These are phyloP conservation scores for Apoda limacodes DNA, from an alignment of 2,888 invertebrate genomes.

Conservation along the genomic window DNA sequence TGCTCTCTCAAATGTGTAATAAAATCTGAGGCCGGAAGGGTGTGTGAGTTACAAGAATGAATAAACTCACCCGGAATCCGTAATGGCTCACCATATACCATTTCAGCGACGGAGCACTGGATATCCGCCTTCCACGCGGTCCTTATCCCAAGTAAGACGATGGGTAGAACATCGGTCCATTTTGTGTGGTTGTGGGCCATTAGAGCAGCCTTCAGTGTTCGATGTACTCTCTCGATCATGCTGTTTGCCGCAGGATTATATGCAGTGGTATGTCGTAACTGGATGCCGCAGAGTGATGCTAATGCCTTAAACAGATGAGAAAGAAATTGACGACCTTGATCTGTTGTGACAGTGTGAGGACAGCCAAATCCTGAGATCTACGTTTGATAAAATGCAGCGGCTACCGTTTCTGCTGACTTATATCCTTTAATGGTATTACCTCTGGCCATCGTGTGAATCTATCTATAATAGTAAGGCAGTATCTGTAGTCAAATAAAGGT, in stretches of 20 bases:
- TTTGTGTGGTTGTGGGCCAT: neutral
- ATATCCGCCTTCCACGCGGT: slow-evolving; percentile 3
- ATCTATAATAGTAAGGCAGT: too few relatives aligned
- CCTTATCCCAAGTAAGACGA: slow-evolving; percentile 8
- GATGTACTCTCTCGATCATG: slow-evolving; percentile 4
- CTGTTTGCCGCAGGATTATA: slow-evolving; percentile 9
- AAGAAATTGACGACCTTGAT: slow-evolving; percentile 16
- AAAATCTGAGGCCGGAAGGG: too few relatives aligned
- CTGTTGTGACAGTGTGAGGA: slow-evolving; percentile 8
- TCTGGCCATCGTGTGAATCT: too few relatives aligned
- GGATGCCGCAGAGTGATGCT: neutral
- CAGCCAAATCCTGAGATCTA: slow-evolving; percentile 17
- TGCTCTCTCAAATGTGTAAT: too few relatives aligned
- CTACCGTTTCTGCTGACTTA: slow-evolving; percentile 15
- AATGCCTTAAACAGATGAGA: slow-evolving; percentile 3
- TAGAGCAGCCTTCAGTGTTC: slow-evolving; percentile 2
- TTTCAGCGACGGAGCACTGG: slow-evolving; percentile 4
- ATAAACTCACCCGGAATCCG: too few relatives aligned
- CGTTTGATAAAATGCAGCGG: slow-evolving; percentile 13
- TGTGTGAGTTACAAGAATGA: too few relatives aligned
- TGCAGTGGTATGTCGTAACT: slow-evolving; percentile 3
- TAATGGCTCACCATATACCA: too few relatives aligned
- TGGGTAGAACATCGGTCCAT: slow-evolving; percentile 6
- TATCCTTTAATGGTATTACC: too few relatives aligned
- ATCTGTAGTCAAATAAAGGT: slow-evolving; percentile 1